Conservation (phyloP, 30 jellyfish, hydroid and myxozoan species). For the Nemopilema nomurai region DNA sequence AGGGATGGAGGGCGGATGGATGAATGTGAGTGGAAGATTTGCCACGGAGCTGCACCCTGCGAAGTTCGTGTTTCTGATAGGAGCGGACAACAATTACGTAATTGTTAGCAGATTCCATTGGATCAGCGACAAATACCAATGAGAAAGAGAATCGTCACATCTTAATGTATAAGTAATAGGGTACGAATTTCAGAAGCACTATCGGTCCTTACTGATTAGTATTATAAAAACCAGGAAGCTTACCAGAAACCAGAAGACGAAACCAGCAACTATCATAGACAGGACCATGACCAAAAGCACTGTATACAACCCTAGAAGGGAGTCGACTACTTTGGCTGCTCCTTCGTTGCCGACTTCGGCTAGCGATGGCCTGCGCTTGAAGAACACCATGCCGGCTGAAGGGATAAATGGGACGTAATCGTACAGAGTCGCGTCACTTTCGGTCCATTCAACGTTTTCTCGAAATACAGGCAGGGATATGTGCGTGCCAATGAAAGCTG, state of each 20-base stretch:
- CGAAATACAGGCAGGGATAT: conserved; percentile 38
- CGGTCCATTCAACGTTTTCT: conserved; percentile 22
- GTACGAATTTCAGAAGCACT: too few species aligned
- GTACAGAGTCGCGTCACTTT: conserved; percentile 1
- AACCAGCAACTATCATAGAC: conserved; percentile 23
- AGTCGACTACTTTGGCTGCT: conserved; percentile 17
- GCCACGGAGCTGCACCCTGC: too few species aligned
- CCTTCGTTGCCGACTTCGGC: conserved; percentile 37
- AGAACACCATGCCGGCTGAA: conserved; percentile 55
- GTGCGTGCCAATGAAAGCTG: conserved; percentile 47
- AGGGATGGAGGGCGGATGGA: too few species aligned
- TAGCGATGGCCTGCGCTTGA: conserved; percentile 33
- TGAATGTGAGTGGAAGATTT: too few species aligned
- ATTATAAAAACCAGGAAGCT: too few species aligned
- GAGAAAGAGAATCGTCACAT: too few species aligned
- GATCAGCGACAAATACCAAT: too few species aligned
- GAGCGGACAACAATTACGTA: too few species aligned
- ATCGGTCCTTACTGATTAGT: too few species aligned
- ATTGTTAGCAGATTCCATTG: too few species aligned
- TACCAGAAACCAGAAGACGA: conserved; percentile 43
- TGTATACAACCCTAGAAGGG: conserved; percentile 10
- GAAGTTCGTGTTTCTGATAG: too few species aligned
- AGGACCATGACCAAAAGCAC: conserved; percentile 15
- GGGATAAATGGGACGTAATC: conserved; percentile 37
- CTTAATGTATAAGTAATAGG: too few species aligned